Conservation (phyloP, 2,888 invertebrate genomes). For the Pharmacophagus antenor region DNA sequence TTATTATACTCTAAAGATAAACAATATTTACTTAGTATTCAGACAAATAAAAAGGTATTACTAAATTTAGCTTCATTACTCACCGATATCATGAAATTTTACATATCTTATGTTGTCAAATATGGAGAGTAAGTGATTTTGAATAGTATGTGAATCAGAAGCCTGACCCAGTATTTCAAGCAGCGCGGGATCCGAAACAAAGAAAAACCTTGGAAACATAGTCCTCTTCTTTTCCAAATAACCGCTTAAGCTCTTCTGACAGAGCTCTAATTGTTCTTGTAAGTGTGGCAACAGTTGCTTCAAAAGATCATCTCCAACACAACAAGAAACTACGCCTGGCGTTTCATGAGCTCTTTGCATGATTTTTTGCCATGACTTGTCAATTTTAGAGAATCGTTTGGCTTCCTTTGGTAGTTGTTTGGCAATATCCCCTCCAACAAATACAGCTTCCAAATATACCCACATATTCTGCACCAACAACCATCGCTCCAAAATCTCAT, state of each 20-base stretch:
- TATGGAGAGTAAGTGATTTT: constrained; percentile 95
- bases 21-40: constrained; percentile 30
- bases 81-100: constrained; percentile 93
- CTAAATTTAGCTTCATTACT: constrained; percentile 31
- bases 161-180: constrained; percentile 95
- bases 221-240: constrained; percentile 94
- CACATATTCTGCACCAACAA: constrained; percentile 98
- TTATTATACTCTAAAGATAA: constrained; percentile 91
- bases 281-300: constrained; percentile 95
- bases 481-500: constrained; percentile 98
- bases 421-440: constrained; percentile 99
- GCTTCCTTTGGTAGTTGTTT: constrained; percentile 97
- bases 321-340: constrained; percentile 96
- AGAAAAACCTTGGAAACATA: constrained; percentile 97
- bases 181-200: constrained; percentile 95
- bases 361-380: constrained; percentile 99
- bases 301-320: constrained; percentile 96
- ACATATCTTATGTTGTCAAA: constrained; percentile 97
- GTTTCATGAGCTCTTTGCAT: constrained; percentile 98
- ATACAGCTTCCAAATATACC: constrained; percentile 98
- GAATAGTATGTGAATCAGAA: constrained; percentile 96
- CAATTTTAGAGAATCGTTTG: constrained; percentile 96
- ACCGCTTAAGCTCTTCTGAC: constrained; percentile 97
- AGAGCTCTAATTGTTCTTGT: constrained; percentile 96
- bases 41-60: neutral